Evolutionary conservation across 2,888 invertebrate genomes (phyloP).

Genomic region (Drosophila antonietae): DNA sequence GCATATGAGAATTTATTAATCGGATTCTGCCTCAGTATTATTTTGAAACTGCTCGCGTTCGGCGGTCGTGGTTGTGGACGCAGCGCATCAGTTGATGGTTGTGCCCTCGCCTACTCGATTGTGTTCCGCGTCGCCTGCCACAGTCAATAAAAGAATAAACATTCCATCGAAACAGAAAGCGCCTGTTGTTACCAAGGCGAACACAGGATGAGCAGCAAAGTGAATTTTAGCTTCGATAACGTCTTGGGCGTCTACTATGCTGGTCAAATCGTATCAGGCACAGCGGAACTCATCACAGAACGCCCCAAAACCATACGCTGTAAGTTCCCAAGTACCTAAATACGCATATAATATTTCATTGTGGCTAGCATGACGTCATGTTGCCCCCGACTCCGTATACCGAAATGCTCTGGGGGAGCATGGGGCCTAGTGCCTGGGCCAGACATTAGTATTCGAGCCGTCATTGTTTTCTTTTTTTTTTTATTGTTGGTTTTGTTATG

Average conservation of each 20-base stretch:
- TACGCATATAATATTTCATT: slow-evolving; percentile 36
- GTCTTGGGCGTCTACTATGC: slow-evolving; percentile 83
- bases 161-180: slow-evolving; percentile 12
- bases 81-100: slow-evolving; percentile 16
- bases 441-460: slow-evolving; percentile 44
- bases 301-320: slow-evolving; percentile 84
- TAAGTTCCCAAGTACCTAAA: slow-evolving; percentile 63
- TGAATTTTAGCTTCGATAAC: slow-evolving; percentile 82
- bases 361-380: slow-evolving; percentile 64
- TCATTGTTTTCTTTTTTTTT: slow-evolving; percentile 44
- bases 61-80: slow-evolving; percentile 29
- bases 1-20: slow-evolving; percentile 25
- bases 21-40: slow-evolving; percentile 59
- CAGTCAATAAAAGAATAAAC: slow-evolving; percentile 28
- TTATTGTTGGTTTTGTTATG: slow-evolving; percentile 24
- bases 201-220: slow-evolving; percentile 81
- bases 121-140: slow-evolving; percentile 26
- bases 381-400: slow-evolving; percentile 1
- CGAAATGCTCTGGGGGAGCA: background rate
- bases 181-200: slow-evolving; percentile 41
- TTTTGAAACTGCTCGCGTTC: slow-evolving; percentile 48
- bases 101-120: slow-evolving; percentile 7
- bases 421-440: slow-evolving; percentile 7
- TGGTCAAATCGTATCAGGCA: slow-evolving; percentile 82
- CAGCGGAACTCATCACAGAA: slow-evolving; percentile 82